phyloP scores from a whole-genome alignment of 1,140 invertebrate species.

The Scaptomyza montana region DNA sequence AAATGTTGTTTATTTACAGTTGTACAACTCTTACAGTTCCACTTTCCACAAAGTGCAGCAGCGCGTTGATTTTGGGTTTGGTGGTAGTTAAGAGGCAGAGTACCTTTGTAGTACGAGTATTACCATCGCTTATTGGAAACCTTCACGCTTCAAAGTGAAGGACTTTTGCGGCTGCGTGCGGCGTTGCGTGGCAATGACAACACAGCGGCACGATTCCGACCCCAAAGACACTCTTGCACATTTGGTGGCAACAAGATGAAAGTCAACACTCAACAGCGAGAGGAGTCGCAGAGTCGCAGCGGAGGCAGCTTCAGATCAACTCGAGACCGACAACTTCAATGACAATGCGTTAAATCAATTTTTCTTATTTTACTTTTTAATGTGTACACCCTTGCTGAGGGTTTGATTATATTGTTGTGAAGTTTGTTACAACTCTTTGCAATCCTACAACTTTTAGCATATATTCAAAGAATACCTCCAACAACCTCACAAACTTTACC shows the following conservation, averaged over 20 bases:
- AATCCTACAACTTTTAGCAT: too few species aligned
- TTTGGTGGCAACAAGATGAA: slow-evolving; percentile 66
- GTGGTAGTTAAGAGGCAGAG: slow-evolving; percentile 22
- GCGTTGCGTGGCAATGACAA: slow-evolving; percentile 59
- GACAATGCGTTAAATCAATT: slow-evolving; percentile 75
- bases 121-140: slow-evolving; percentile 44
- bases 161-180: slow-evolving; percentile 60
- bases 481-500: too few species aligned
- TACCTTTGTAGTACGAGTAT: too few species aligned
- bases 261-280: slow-evolving; percentile 68
- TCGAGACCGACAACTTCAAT: slow-evolving; percentile 50
- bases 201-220: slow-evolving; percentile 42
- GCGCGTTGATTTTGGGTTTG: slow-evolving; percentile 10
- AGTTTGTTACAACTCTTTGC: too few species aligned
- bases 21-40: slow-evolving; percentile 27
- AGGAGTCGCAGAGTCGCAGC: slow-evolving; percentile 10
- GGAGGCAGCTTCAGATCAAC: slow-evolving; percentile 9
- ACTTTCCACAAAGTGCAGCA: slow-evolving; percentile 63
- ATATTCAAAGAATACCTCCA: too few species aligned
- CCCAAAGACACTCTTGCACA: slow-evolving; percentile 3
- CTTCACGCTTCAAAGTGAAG: slow-evolving; percentile 79
- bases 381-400: background rate
- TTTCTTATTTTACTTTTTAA: background rate
- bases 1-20: slow-evolving; percentile 71
- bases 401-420: background rate